These are phyloP conservation scores for Denticeps clupeoides DNA, from an alignment of 2,797 vertebrate genomes.

Conservation along the genomic window DNA sequence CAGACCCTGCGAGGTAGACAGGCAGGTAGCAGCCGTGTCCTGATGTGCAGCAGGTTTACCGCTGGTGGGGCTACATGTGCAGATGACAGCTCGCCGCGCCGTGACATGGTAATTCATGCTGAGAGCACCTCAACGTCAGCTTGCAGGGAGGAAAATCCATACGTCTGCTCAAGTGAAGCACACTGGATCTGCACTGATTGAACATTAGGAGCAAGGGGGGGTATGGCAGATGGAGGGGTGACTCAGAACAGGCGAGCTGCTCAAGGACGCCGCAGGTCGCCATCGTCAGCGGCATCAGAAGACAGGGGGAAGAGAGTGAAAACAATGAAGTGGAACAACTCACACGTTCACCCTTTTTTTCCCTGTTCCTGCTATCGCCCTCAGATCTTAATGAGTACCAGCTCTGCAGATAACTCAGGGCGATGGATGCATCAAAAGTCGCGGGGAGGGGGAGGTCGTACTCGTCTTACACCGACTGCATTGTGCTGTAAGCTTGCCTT, in stretches of 20 bases:
- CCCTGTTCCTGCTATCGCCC: slow-evolving; percentile 61
- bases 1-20: slow-evolving; percentile 18
- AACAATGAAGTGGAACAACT: slow-evolving; percentile 66
- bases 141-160: too few relatives aligned
- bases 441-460: slow-evolving; percentile 9
- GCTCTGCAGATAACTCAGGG: slow-evolving; percentile 34
- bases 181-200: too few relatives aligned
- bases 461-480: too few relatives aligned
- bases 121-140: too few relatives aligned
- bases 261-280: slow-evolving; percentile 38
- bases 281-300: slow-evolving; percentile 29
- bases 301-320: slow-evolving; percentile 5
- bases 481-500: too few relatives aligned
- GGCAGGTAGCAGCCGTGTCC: slow-evolving; percentile 23
- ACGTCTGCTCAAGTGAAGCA: too few relatives aligned
- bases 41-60: slow-evolving; percentile 15
- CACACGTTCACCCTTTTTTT: slow-evolving; percentile 33
- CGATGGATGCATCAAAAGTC: slow-evolving; percentile 52
- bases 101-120: too few relatives aligned
- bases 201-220: slow-evolving; percentile 2
- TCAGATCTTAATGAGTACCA: slow-evolving; percentile 67
- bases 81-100: too few relatives aligned
- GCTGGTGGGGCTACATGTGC: too few relatives aligned
- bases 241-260: slow-evolving; percentile 38
- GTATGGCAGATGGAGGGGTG: slow-evolving; percentile 21